Percentiles rank a stretch among this genome's conserved stretches.
Evolutionary conservation across 1,140 invertebrate species (phyloP).

Genomic region (Procambarus virginalis): DNA sequence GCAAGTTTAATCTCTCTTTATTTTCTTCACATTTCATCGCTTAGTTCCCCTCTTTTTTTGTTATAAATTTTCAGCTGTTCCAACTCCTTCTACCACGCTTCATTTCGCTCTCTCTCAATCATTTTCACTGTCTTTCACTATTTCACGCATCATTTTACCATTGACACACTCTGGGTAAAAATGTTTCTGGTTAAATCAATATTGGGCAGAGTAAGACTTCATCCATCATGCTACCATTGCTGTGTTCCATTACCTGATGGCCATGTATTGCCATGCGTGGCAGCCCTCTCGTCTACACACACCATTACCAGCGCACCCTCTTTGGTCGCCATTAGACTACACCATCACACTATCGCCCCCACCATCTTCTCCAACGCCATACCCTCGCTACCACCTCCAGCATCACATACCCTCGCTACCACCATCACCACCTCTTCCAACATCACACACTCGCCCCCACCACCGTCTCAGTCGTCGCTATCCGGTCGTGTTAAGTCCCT

Average conservation of each 20-base stretch:
- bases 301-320: neutral
- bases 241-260: neutral
- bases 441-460: too few species aligned
- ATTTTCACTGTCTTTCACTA: neutral
- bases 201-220: neutral
- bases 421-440: neutral
- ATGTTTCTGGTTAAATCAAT: constrained; percentile 1
- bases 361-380: too few species aligned
- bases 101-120: too few species aligned
- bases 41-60: too few species aligned
- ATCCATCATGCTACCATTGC: neutral
- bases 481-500: too few species aligned
- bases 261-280: neutral
- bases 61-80: too few species aligned
- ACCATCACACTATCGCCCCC: neutral
- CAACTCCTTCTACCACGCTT: too few species aligned
- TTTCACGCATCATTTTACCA: neutral
- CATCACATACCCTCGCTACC: neutral
- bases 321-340: neutral
- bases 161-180: neutral
- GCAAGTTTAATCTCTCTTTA: too few species aligned
- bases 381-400: neutral
- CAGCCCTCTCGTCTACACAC: neutral
- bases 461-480: neutral
- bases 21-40: too few species aligned